Evolutionary conservation across 2,797 vertebrate species (phyloP).

Genomic region (Scarus forsteni): DNA sequence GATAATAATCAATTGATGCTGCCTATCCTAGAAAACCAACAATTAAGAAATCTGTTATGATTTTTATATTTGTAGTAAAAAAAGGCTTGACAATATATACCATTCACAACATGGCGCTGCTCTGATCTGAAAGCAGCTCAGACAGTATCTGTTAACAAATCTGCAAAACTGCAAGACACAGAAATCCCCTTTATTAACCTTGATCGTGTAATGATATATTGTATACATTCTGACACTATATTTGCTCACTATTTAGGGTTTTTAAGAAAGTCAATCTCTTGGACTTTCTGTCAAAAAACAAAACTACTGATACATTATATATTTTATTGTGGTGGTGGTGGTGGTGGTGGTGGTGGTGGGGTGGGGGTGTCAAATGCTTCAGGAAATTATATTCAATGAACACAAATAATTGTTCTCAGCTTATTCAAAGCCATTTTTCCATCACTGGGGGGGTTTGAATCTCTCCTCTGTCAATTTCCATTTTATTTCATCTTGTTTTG

Average conservation of each 20-base stretch:
- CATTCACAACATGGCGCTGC: constrained; percentile 30
- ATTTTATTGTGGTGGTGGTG: too few species aligned
- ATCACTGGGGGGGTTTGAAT: too few species aligned
- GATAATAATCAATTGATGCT: too few species aligned
- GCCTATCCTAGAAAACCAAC: background rate
- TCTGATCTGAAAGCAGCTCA: constrained; percentile 29
- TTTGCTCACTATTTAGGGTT: constrained; percentile 20
- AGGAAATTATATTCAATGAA: too few species aligned
- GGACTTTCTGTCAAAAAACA: too few species aligned
- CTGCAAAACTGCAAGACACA: constrained; percentile 20
- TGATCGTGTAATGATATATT: constrained; percentile 31
- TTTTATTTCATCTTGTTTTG: too few species aligned
- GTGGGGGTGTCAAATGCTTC: too few species aligned
- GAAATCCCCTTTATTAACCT: constrained; percentile 1
- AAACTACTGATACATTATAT: too few species aligned
- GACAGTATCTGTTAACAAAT: constrained; percentile 50
- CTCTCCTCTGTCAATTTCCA: too few species aligned
- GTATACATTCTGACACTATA: constrained; percentile 26
- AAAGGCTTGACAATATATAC: constrained; percentile 3
- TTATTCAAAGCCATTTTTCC: too few species aligned
- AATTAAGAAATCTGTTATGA: constrained; percentile 26
- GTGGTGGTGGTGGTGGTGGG: too few species aligned
- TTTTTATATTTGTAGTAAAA: constrained; percentile 18
- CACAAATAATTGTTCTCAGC: too few species aligned
- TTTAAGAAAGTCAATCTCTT: background rate